Evolutionary conservation across 2,113 vertebrate species (phyloP), one percentile per base, ranked within the genome.

Genomic region (Motacilla alba): DNA sequence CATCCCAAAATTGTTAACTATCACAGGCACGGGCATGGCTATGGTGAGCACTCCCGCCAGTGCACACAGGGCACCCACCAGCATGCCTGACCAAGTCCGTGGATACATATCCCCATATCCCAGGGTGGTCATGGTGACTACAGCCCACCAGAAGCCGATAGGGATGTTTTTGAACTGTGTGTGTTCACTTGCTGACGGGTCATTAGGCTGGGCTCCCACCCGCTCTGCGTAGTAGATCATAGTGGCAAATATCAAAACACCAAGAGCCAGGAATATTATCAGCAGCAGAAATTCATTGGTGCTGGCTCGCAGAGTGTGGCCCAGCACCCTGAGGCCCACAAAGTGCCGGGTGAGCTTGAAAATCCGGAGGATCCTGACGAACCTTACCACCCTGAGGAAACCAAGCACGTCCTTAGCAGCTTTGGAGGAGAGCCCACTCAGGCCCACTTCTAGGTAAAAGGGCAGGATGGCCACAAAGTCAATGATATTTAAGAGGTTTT

Each of bases 1-100:
- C 99, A 99, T 99, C 96, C 99, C 99, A 97, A 99, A 99, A 97
- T 99, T 99, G 98, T 99, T 99, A 93, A 99, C 99, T 62, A 99
- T 99, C 89, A 99, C 99, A n/a, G 99, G 99, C 87, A 99, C 99
- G 0, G 99, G 99, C 99, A 99, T 99, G 94, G 99, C 99, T 97
- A 99, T 99, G 19, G 99, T 99, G 82, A 99, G 97, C 84, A 99
- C 99, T 15, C 99, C 99, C 0, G 99, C 99, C 93, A 99, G 96
- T 0, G 99, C 99, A 35, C 99, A 99, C 23, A 99, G 93, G 10
- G 99, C 99, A 12, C 99, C 99, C 89, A 99, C 99, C 17, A 99
- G 97, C 99, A 99, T 99, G 90, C 99, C 99, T 27, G 99, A 99
- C 99, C 99, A 99, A 7, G 99, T 99, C 96, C 99, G 95, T 76